phyloP scores from a whole-genome alignment of 1,140 invertebrate species.

The Limonius californicus region DNA sequence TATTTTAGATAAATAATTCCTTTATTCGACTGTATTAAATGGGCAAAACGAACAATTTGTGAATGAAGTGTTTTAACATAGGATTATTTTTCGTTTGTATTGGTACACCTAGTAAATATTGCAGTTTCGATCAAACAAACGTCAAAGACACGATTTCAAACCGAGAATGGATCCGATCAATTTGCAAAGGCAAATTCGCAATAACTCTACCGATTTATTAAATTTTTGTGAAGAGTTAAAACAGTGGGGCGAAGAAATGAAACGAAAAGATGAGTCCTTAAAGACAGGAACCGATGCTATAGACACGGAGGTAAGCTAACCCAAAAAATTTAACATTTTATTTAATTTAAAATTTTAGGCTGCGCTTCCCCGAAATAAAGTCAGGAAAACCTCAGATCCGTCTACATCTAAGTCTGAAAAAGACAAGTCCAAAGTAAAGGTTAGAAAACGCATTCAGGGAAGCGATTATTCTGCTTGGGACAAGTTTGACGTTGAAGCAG shows the following conservation, averaged over 20 bases:
- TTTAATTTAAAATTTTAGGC: neutral
- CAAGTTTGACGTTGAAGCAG: slow-evolving; percentile 77
- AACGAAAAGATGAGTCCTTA: slow-evolving; percentile 68
- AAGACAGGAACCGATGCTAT: slow-evolving; percentile 27
- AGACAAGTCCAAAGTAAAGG: slow-evolving; percentile 48
- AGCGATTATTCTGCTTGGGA: slow-evolving; percentile 74
- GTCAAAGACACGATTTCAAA: neutral
- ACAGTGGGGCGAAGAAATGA: slow-evolving; percentile 81
- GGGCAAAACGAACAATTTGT: no score
- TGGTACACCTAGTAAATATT: no score
- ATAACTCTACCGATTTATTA: slow-evolving; percentile 70
- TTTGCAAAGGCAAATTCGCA: slow-evolving; percentile 64
- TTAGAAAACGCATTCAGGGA: slow-evolving; percentile 47
- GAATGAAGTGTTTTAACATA: no score
- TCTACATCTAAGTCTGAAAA: slow-evolving; percentile 18
- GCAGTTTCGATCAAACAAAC: neutral
- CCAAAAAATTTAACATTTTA: neutral
- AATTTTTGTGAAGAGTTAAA: slow-evolving; percentile 72
- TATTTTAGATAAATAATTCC: no score
- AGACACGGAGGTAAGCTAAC: neutral
- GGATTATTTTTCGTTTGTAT: no score
- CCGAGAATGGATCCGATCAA: slow-evolving; percentile 50
- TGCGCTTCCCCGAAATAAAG: neutral
- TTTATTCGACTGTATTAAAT: no score
- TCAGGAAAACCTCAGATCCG: neutral